Evolutionary conservation across 2,797 vertebrate species (phyloP).

Genomic region (Sphenopsis melanotis): DNA sequence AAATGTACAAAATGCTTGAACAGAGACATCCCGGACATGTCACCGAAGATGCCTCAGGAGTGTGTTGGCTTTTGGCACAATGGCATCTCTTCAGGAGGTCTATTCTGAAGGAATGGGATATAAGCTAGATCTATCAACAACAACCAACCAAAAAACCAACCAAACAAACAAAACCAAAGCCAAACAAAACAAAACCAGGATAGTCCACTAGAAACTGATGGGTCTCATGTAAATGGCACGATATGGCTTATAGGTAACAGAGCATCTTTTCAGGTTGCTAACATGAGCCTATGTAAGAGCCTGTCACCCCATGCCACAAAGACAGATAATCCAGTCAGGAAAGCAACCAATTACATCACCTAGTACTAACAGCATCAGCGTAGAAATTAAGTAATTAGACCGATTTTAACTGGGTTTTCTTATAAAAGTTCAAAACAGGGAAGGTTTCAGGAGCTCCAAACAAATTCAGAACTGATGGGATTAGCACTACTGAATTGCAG

Average conservation of each 20-base stretch:
- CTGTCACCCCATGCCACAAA: not conserved
- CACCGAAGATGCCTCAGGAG: not conserved
- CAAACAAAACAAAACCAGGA: not conserved
- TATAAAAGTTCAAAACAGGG: not conserved
- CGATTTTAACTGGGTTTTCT: not conserved
- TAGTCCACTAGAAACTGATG: not conserved
- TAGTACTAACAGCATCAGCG: not conserved
- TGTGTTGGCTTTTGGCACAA: fast-evolving
- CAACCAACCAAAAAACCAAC: not conserved
- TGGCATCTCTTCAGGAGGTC: not conserved
- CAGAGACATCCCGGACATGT: not conserved
- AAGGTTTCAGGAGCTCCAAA: not conserved
- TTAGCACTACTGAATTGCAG: not conserved
- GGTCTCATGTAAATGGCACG: not conserved
- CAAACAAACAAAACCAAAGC: not conserved
- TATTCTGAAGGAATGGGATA: not conserved
- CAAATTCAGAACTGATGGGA: not conserved
- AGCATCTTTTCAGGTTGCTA: not conserved
- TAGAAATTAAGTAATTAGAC: not conserved
- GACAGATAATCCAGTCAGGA: not conserved
- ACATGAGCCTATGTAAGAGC: not conserved
- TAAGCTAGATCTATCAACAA: not conserved
- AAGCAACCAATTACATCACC: not conserved
- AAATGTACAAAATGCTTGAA: not conserved
- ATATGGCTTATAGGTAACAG: not conserved